Evolutionary conservation across 2,797 vertebrate species (phyloP).

Genomic region (Sebastes wilsoni): DNA sequence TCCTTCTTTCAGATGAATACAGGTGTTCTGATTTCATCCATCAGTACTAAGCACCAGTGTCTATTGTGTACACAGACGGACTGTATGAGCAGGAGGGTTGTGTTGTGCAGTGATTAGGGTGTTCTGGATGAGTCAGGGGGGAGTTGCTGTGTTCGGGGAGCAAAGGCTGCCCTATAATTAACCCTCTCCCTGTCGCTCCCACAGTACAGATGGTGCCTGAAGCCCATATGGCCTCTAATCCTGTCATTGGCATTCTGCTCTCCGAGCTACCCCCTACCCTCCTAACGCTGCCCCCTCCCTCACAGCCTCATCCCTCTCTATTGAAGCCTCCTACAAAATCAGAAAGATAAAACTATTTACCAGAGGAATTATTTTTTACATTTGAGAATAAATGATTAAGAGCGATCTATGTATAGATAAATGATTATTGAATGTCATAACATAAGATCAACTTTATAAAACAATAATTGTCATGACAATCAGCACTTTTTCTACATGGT

Average conservation of each 20-base stretch:
- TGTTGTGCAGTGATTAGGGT: slow-evolving; percentile 82
- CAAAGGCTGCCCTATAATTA: slow-evolving; percentile 87
- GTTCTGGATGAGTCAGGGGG: slow-evolving; percentile 77
- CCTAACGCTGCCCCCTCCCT: slow-evolving; percentile 52
- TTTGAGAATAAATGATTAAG: background rate
- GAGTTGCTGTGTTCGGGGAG: slow-evolving; percentile 76
- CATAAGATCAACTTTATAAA: background rate
- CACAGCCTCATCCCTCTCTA: slow-evolving; percentile 41
- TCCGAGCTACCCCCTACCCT: slow-evolving; percentile 68
- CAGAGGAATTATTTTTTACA: background rate
- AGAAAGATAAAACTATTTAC: slow-evolving; percentile 34
- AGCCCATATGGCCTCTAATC: slow-evolving; percentile 90
- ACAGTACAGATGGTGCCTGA: slow-evolving; percentile 88
- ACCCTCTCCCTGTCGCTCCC: slow-evolving; percentile 86
- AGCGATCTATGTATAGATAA: background rate
- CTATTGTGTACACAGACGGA: slow-evolving; percentile 70
- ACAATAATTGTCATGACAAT: background rate
- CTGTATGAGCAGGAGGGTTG: slow-evolving; percentile 70
- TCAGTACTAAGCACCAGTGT: slow-evolving; percentile 55
- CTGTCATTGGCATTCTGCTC: slow-evolving; percentile 87
- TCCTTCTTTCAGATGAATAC: slow-evolving; percentile 61
- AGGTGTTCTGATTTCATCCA: slow-evolving; percentile 69
- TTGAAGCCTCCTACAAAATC: slow-evolving; percentile 67
- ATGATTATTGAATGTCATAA: background rate
- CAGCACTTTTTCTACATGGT: background rate